Percentiles rank a stretch among this genome's conserved stretches.
Evolutionary conservation across 2,888 invertebrate genomes (phyloP).

Genomic region (Lithophane leautieri): DNA sequence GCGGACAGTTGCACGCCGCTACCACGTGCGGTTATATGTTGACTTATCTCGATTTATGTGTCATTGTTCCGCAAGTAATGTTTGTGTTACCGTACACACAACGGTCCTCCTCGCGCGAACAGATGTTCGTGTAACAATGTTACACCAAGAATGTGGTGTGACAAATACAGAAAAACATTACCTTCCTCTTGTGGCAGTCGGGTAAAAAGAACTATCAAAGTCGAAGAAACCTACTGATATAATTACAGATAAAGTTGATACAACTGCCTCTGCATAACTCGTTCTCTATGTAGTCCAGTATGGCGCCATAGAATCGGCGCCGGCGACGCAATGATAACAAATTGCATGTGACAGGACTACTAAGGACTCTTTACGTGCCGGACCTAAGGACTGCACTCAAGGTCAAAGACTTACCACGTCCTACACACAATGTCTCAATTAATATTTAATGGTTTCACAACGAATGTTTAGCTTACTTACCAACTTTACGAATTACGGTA

Average conservation of each 20-base stretch:
- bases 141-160: background rate
- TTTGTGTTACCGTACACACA: conserved; percentile 32
- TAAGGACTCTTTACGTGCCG: background rate
- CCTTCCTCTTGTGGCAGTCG: too few species aligned
- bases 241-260: too few species aligned
- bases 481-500: background rate
- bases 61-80: conserved; percentile 50
- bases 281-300: background rate
- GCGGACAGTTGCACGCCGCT: conserved; percentile 36
- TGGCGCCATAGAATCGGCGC: background rate
- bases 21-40: conserved; percentile 55
- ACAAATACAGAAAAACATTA: too few species aligned
- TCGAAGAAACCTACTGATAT: too few species aligned
- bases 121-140: conserved; percentile 26
- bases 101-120: conserved; percentile 10
- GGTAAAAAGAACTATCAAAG: too few species aligned
- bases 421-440: background rate
- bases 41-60: conserved; percentile 69
- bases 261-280: too few species aligned
- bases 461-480: conserved; percentile 3
- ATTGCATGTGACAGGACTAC: conserved; percentile 1
- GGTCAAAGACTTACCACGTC: conserved; percentile 4
- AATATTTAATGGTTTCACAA: background rate
- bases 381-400: background rate
- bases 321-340: background rate